These are phyloP conservation scores for Scomber scombrus DNA, from an alignment of 2,113 vertebrate species.

Conservation along the genomic window DNA sequence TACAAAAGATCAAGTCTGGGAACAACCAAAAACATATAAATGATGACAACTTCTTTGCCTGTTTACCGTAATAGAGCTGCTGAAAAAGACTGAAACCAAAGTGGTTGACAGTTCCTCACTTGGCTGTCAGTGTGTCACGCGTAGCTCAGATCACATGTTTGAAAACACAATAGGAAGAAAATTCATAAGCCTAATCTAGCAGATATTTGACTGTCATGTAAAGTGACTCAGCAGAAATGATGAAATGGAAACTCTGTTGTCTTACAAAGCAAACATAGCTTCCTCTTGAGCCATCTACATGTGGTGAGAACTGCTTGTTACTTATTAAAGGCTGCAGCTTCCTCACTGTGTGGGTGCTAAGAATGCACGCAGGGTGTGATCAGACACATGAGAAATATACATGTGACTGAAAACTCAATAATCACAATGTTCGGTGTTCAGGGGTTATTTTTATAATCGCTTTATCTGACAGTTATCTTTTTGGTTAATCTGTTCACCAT, in stretches of 20 bases:
- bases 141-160: not conserved
- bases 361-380: not conserved
- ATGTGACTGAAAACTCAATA: slow-evolving; percentile 4
- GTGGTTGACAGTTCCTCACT: not conserved
- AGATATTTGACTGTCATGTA: not conserved
- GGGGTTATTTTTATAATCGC: too few species aligned
- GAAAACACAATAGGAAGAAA: not conserved
- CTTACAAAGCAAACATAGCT: not conserved
- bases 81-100: slow-evolving; percentile 17
- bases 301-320: not conserved
- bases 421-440: not conserved
- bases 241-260: not conserved
- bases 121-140: accelerated
- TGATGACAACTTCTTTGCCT: not conserved
- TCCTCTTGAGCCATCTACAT: not conserved
- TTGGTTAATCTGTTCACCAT: too few species aligned
- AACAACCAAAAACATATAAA: not conserved
- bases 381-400: not conserved
- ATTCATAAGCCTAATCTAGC: not conserved
- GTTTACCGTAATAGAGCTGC: not conserved
- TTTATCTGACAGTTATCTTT: too few species aligned
- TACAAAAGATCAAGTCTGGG: too few species aligned
- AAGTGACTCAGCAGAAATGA: slow-evolving; percentile 15
- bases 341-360: not conserved
- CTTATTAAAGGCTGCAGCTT: not conserved